phyloP scores from a whole-genome alignment of 2,888 invertebrate species.

The Pantelozetes paolii region DNA sequence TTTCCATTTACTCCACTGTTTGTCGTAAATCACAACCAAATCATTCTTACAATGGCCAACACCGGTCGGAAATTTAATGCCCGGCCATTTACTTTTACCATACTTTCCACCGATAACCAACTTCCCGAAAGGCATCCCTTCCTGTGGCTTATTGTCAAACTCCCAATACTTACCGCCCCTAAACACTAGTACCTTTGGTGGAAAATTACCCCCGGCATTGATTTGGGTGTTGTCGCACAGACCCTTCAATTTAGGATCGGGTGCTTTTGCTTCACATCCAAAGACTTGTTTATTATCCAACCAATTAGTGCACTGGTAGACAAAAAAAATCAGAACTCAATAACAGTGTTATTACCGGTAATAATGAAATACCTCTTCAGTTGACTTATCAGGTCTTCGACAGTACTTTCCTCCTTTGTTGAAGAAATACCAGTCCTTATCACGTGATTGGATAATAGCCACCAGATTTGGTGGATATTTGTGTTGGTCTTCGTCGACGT shows the following conservation, averaged over 20 bases:
- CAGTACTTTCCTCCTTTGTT: constrained; percentile 15
- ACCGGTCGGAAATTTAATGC: constrained; percentile 22
- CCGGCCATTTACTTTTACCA: not conserved
- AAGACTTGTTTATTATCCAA: not conserved
- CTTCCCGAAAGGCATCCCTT: not conserved
- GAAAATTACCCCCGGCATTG: constrained; percentile 5
- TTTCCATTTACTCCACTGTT: not conserved
- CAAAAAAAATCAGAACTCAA: not conserved
- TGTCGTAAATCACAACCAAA: not conserved
- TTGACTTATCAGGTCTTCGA: not conserved
- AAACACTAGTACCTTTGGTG: not conserved
- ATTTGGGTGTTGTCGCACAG: not conserved
- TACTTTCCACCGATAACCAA: not conserved
- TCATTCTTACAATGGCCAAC: not conserved
- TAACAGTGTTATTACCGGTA: not conserved
- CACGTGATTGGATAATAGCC: not conserved
- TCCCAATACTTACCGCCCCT: constrained; percentile 20
- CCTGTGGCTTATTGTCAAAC: not conserved
- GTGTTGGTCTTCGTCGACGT: not conserved
- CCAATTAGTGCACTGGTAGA: not conserved
- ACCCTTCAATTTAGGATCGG: not conserved
- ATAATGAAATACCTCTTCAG: not conserved
- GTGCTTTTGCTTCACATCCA: not conserved
- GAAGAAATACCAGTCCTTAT: constrained; percentile 14
- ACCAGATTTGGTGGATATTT: constrained; percentile 25